Evolutionary conservation across 2,888 invertebrate species (phyloP).

Genomic region (Chironomus tentans): DNA sequence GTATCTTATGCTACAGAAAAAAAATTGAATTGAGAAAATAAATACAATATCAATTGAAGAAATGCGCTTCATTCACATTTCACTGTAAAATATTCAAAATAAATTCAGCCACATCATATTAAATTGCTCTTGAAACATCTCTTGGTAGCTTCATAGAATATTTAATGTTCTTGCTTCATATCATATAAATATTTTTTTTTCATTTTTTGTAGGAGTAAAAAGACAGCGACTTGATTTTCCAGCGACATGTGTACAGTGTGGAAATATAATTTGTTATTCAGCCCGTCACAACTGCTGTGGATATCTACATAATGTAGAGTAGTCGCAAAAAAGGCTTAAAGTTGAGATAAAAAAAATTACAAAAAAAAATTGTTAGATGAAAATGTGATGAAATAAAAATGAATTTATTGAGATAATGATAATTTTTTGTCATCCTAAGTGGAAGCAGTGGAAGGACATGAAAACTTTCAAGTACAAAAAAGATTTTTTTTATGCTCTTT

Average conservation of each 20-base stretch:
- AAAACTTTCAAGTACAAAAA: background rate
- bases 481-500: background rate
- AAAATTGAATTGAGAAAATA: no score
- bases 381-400: conserved; percentile 19
- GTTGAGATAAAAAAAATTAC: background rate
- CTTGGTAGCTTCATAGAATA: conserved; percentile 11
- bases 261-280: conserved; percentile 18
- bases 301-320: background rate
- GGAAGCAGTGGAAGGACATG: no score
- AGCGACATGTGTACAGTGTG: conserved; percentile 5
- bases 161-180: conserved; percentile 8
- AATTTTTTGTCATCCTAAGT: background rate
- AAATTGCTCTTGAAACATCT: conserved; percentile 7
- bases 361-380: background rate
- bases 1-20: no score
- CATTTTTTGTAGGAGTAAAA: background rate
- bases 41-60: no score
- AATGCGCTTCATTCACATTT: background rate
- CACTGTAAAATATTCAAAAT: no score
- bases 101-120: background rate
- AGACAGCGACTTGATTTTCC: conserved; percentile 11
- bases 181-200: background rate
- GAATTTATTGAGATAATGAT: background rate
- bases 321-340: background rate
- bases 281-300: conserved; percentile 12